Evolutionary conservation across 2,888 invertebrate genomes (phyloP).

Genomic region (Parnassius smintheus): DNA sequence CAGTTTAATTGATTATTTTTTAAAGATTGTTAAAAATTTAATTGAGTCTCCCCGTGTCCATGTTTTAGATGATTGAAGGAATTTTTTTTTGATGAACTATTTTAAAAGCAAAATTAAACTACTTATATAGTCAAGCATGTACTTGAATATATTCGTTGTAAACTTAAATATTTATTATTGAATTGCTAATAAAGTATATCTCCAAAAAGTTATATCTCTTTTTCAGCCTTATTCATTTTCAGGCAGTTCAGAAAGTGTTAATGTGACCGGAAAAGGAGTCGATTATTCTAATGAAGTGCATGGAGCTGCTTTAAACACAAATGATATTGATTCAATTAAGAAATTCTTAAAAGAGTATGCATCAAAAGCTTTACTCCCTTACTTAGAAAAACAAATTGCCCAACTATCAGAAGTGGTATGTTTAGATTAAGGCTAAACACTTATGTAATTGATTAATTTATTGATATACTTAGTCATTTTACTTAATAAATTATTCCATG

Average conservation of each 20-base stretch:
- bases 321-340: conserved; percentile 92
- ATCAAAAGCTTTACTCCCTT: conserved; percentile 92
- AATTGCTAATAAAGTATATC: background rate
- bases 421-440: conserved; percentile 18
- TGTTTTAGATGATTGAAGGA: too few relatives aligned
- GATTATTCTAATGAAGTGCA: conserved; percentile 81
- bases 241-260: conserved; percentile 82
- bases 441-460: too few relatives aligned
- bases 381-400: conserved; percentile 93
- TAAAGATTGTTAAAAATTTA: too few relatives aligned
- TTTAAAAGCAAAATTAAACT: background rate
- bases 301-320: conserved; percentile 88
- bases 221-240: conserved; percentile 75
- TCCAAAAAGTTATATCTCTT: conserved; percentile 5
- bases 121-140: background rate
- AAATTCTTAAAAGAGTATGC: conserved; percentile 94
- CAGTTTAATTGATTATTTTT: too few relatives aligned
- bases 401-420: conserved; percentile 88
- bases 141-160: background rate
- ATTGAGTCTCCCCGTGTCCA: too few relatives aligned
- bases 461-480: too few relatives aligned
- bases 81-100: background rate
- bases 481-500: too few relatives aligned
- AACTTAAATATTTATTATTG: too few relatives aligned
- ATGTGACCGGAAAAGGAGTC: conserved; percentile 69